Evolutionary conservation across 2,888 invertebrate species (phyloP).

Genomic region (Lasioglossum zephyrum): DNA sequence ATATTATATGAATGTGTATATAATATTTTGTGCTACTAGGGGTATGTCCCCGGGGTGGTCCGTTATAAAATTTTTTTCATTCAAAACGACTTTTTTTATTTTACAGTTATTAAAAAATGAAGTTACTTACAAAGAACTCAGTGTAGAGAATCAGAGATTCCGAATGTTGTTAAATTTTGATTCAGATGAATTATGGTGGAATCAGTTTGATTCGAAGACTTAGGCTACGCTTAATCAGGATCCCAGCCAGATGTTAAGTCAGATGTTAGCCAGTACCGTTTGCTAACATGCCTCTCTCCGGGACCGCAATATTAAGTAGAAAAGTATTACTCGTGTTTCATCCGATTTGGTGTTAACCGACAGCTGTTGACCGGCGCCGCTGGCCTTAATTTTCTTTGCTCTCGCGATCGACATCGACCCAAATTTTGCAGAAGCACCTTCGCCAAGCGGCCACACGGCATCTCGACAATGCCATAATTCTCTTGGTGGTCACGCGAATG

Average conservation of each 20-base stretch:
- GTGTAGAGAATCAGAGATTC: no score
- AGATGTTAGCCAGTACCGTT: conserved; percentile 27
- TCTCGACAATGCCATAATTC: background rate
- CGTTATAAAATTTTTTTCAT: no score
- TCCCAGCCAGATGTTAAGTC: conserved; percentile 27
- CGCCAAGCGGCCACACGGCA: background rate
- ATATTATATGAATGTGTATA: no score
- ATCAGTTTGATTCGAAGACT: no score
- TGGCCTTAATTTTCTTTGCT: conserved; percentile 47
- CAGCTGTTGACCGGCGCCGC: conserved; percentile 40
- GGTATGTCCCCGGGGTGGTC: no score
- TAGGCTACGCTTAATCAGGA: background rate
- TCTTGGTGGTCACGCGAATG: background rate
- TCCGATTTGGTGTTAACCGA: conserved; percentile 16
- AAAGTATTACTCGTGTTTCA: conserved; percentile 45
- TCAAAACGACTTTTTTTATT: no score
- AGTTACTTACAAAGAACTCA: no score
- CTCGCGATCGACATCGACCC: conserved; percentile 54
- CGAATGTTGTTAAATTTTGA: background rate
- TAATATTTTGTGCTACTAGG: no score
- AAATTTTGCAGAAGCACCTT: conserved; percentile 54
- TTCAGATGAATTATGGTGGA: background rate
- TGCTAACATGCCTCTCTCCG: conserved; percentile 8
- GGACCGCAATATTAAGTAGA: background rate
- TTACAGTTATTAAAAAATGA: no score